These are phyloP conservation scores for Archocentrus centrarchus DNA, from an alignment of 2,113 vertebrate species.

Conservation along the genomic window DNA sequence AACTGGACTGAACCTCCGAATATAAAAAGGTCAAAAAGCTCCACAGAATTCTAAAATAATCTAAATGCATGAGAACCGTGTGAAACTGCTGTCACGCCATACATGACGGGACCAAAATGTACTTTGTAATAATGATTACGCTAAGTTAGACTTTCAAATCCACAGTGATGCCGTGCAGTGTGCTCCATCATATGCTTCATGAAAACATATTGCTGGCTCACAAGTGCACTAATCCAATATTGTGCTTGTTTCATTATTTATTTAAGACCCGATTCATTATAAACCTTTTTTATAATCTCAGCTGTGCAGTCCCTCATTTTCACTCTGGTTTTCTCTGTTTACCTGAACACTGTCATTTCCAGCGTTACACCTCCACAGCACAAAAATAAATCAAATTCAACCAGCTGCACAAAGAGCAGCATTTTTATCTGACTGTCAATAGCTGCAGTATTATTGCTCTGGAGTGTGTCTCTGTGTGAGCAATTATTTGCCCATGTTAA, in stretches of 20 bases:
- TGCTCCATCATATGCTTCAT: conserved; percentile 28
- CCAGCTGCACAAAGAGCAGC: not conserved
- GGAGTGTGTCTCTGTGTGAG: not conserved
- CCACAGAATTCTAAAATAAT: not conserved
- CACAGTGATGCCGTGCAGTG: not conserved
- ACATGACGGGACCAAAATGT: not conserved
- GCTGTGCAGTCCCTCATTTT: not conserved
- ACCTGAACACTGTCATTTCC: conserved; percentile 10
- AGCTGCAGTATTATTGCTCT: not conserved
- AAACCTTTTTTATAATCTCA: not conserved
- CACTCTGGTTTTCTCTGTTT: conserved; percentile 29
- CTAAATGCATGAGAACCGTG: not conserved
- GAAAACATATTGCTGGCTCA: not conserved
- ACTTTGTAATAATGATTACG: not conserved
- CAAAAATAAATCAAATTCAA: conserved; percentile 23
- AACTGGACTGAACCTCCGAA: not conserved
- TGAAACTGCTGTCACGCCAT: fast-evolving
- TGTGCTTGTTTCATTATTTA: conserved; percentile 6
- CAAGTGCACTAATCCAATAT: conserved; percentile 29
- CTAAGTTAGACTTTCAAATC: not conserved
- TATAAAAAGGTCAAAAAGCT: not conserved
- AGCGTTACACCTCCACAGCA: not conserved
- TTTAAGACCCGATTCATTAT: not conserved
- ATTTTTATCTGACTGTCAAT: conserved; percentile 17
- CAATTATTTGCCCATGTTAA: not conserved